Evolutionary conservation across 2,797 vertebrate species (phyloP), one percentile per base, ranked within the genome.

Genomic region (Ara ararauna): DNA sequence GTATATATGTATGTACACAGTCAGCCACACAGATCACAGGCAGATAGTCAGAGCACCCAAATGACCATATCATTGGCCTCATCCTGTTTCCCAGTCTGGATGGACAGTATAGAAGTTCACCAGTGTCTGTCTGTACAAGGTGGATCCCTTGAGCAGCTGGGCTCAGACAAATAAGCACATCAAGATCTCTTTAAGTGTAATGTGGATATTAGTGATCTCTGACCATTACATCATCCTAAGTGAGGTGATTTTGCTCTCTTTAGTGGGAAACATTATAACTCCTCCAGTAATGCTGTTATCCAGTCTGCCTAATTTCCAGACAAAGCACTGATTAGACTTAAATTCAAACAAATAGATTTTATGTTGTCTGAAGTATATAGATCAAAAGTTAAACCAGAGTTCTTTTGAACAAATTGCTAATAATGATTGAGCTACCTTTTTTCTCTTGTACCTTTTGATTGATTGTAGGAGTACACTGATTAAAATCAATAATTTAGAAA

Each of bases 401-500:
- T 88, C 73, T 94, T 87, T 47, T 71, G 82, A 92, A 60, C 58
- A 83, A 81, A 94, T 65, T 92, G 65, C 48, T 87, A 85, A 70
- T 71, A 83, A 82, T 94, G 95, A 97, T 95, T 81, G 61, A 93
- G 53, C 71, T 82, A 40, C 42, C 51, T 82, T 94, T 87, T 62
- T 74, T 18, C 45, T 86, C 27, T 70, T 74, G 26, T 85, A 90
- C 34, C 53, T 90, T 89, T 80, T 27, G 10, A 85, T 95, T 96
- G 93, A 95, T 89, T 60, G 71, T 87, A 87, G 65, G 68, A 30
- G 70, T 91, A 66, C 81, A n/a, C 85, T 96, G 92, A 97, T 97
- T 96, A 94, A 96, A 97, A 96, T 95, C 90, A 93, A 85, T 96
- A 92, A 80, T 89, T 94, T 93, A 91, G 76, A 90, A 68, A 78